Evolutionary conservation across 2,113 vertebrate genomes (phyloP).

Genomic region (Brachyhypopomus occidentalis): DNA sequence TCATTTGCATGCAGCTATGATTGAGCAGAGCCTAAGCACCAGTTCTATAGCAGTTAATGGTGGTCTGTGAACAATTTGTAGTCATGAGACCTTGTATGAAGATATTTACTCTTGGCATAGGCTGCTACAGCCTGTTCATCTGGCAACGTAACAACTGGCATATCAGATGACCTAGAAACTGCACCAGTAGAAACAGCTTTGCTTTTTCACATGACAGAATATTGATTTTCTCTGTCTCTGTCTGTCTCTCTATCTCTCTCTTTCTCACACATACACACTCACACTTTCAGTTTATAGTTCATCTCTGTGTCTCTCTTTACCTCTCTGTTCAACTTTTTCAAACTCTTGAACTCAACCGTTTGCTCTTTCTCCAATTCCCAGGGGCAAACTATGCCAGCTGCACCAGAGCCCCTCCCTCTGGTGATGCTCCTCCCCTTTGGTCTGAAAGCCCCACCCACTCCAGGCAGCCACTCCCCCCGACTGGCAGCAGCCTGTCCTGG

Average conservation of each 20-base stretch:
- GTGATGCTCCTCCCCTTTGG: constrained; percentile 81
- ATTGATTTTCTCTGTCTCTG: constrained; percentile 65
- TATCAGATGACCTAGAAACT: constrained; percentile 40
- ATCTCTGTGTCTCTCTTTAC: neutral
- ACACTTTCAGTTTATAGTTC: neutral
- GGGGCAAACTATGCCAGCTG: constrained; percentile 94
- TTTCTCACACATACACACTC: neutral
- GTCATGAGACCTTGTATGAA: neutral
- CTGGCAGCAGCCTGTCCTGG: constrained; percentile 86
- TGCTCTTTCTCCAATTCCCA: constrained; percentile 59
- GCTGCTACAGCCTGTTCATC: constrained; percentile 4
- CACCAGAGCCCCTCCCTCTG: constrained; percentile 82
- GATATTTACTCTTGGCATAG: neutral
- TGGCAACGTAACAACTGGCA: constrained; percentile 22
- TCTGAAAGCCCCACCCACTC: constrained; percentile 79
- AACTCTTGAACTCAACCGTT: constrained; percentile 11
- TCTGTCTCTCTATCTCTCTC: constrained; percentile 17
- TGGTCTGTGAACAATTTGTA: neutral
- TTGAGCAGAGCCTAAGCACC: neutral
- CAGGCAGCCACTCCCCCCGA: constrained; percentile 76
- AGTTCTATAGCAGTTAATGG: neutral
- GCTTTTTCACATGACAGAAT: constrained; percentile 57
- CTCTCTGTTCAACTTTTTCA: neutral
- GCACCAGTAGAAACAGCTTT: constrained; percentile 17
- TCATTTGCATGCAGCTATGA: neutral